Base-by-base conservation (phyloP, 1,140 invertebrate genomes). In the Heliconius himera region DNA sequence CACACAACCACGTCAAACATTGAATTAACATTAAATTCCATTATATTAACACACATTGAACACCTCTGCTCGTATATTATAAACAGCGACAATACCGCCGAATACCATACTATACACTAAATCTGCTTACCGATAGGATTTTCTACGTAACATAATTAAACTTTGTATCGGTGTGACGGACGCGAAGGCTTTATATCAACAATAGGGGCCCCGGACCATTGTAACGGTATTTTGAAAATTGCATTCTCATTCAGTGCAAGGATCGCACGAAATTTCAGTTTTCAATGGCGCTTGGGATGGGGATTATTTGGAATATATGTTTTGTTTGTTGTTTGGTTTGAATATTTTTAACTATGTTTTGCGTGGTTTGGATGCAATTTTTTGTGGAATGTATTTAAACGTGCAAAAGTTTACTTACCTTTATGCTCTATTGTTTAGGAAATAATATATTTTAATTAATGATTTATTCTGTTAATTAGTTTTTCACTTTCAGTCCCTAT, bases 71-170 rank as follows among this genome's bases (percentile, higher is more conserved):
- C 60, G 20, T 66, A 29, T 66, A 66, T 66, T 29, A 66, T 66
- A 66, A 66, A 29, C 22, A 26, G 26, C 22, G 60, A 66, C 60
- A 66, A 66, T 66, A 66, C 60, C 60, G n/a, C 56, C 56, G 13
- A 66, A 66, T 66, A 29, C n/a, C 3, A 18, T 26, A 29, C 60
- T 60, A 16, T 66, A 26, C 26, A 72, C 70, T 75, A 85, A 85
- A 85, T 85, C 84, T 85, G 83, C 84, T 85, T 85, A 82, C 46
- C 74, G 75, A 70, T 56, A 76, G 83, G 81, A 85, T 84, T 85
- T 84, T 81, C 79, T 79, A 82, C 80, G 82, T 81, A 84, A 84
- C 82, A 85, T 85, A 84, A 85, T 85, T 85, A 85, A 85, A 84
- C 81, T 81, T 82, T 78, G 80, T 84, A 82, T 80, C 81, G 79